Base-by-base conservation (phyloP, 2,797 vertebrate genomes). In the Parauchenoglanis ngamensis region DNA sequence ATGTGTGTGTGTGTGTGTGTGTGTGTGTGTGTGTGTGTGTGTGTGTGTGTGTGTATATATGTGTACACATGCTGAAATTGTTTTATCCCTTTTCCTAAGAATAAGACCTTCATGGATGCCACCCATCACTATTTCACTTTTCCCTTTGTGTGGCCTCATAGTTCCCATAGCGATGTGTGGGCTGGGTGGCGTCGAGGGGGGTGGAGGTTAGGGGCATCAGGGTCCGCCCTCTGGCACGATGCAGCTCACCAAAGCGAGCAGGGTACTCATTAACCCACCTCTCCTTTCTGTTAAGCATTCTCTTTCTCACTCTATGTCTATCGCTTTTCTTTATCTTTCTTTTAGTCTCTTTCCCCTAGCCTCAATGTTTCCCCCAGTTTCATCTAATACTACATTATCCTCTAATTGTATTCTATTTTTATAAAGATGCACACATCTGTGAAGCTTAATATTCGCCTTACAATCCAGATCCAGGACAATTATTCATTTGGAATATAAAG, bases 141-240 rank as follows among this genome's bases (percentile, higher is more conserved):
- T 90, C 92, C 92, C 91, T 92, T 49, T 91, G 89, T 87, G 84
- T 95, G 94, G 94, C 94, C 95, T 93, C 94, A 92, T 90, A 90
- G 95, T 95, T 95, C 95, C 95, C 94, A 96, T 96, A 94, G 95
- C 89, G 81, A 95, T 95, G 93, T 94, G 94, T 94, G 94, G 95
- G 95, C 94, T 54, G 93, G 92, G 92, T 93, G 93, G 93, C 92
- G 91, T 93, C 92, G 90, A 89, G 92, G 76, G 81, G 80, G 44
- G 76, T 57, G 28, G 92, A 91, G 93, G 92, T 90, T 93, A 91
- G 92, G 93, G 92, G 95, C 94, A 96, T 93, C 93, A 94, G 93
- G 95, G 94, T 92, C 89, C 89, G 84, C 86, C 63, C 90, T 88
- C 73, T 83, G 76, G 80, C 67, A 40, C 46, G 86, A 85, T 54